Percentiles rank a stretch among this genome's conserved stretches.
Evolutionary conservation across 2,113 vertebrate genomes (phyloP).

Genomic region (Sphaerodactylus townsendi): DNA sequence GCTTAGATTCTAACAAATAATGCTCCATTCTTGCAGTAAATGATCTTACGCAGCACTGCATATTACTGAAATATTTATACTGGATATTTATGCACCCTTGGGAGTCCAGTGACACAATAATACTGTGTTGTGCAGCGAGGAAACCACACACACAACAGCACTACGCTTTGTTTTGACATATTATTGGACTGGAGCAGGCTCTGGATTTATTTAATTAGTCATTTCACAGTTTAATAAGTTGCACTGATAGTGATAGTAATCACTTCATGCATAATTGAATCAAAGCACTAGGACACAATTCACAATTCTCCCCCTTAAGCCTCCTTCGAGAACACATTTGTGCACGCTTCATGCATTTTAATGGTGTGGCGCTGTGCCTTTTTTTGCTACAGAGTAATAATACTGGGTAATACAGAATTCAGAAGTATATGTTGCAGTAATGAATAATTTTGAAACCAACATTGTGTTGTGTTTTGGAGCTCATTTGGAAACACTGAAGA

Average conservation of each 20-base stretch:
- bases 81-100: neutral
- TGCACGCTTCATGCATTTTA: neutral
- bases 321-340: neutral
- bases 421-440: neutral
- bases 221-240: neutral
- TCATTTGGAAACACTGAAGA: neutral
- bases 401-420: neutral
- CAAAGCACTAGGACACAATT: no score
- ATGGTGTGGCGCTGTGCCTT: neutral
- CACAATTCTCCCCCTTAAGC: neutral
- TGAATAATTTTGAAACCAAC: neutral
- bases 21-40: neutral
- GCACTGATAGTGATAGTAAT: neutral
- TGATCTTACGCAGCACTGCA: neutral
- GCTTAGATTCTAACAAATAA: neutral
- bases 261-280: neutral
- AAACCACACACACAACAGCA: neutral
- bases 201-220: neutral
- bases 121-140: neutral
- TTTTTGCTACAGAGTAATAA: neutral
- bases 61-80: slow-evolving; percentile 21
- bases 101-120: neutral
- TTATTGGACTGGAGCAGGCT: neutral
- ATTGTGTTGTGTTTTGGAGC: neutral
- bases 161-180: neutral